Percentiles rank a stretch among this genome's conserved stretches.
These are phyloP conservation scores for Mungos mungo DNA, from an alignment of 2,113 vertebrate genomes.

Conservation along the genomic window DNA sequence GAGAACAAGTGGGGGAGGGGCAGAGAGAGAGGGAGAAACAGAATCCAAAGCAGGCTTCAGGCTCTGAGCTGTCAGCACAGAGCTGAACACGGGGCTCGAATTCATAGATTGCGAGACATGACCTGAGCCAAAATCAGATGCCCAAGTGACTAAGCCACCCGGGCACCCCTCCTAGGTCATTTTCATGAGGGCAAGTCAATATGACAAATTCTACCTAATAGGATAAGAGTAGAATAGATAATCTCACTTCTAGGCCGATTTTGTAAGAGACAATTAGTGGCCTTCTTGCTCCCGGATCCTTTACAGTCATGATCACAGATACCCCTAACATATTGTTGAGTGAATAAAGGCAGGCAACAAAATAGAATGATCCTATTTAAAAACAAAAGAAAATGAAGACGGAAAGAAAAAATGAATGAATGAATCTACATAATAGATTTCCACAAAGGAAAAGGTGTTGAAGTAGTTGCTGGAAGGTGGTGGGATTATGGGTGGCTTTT, in stretches of 20 bases:
- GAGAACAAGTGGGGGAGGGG: too few species aligned
- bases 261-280: not conserved
- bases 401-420: not conserved
- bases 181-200: not conserved
- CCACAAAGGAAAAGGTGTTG: slow-evolving; percentile 39
- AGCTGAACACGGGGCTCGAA: too few species aligned
- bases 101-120: too few species aligned
- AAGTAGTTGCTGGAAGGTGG: not conserved
- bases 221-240: not conserved
- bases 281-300: not conserved
- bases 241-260: not conserved
- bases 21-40: too few species aligned
- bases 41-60: too few species aligned
- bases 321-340: not conserved
- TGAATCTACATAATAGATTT: not conserved
- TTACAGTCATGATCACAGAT: not conserved
- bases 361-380: slow-evolving; percentile 12
- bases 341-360: not conserved
- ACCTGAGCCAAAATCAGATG: too few species aligned
- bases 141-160: too few species aligned
- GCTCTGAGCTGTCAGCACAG: too few species aligned
- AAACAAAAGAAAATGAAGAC: not conserved
- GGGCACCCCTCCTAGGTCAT: not conserved
- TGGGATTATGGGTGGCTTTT: not conserved
- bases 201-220: not conserved